phyloP scores from a whole-genome alignment of 37 sponge, comb jelly and placozoan species.

The Chondrosia reniformis region DNA sequence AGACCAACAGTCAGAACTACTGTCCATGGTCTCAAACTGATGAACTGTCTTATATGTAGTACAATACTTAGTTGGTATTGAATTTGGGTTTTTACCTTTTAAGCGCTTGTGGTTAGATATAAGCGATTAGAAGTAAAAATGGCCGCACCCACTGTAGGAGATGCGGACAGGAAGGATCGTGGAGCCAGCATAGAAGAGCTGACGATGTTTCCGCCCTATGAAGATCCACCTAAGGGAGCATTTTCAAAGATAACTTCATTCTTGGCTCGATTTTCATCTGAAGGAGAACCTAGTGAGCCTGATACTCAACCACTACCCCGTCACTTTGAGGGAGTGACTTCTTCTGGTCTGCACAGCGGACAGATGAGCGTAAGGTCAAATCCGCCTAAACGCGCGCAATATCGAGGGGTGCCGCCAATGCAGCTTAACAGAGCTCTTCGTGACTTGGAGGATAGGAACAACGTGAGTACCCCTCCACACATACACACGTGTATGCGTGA shows the following conservation, averaged over 20 bases:
- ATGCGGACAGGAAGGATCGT: too few relatives aligned
- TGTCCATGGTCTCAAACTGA: too few relatives aligned
- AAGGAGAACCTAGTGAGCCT: background rate
- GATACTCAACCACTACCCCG: too few relatives aligned
- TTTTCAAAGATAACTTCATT: slow-evolving; percentile 5
- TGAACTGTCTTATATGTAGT: too few relatives aligned
- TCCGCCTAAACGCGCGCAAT: background rate
- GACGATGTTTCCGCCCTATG: slow-evolving; percentile 10
- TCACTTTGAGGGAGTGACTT: background rate
- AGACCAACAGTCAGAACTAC: slow-evolving; percentile 1
- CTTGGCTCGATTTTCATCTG: background rate
- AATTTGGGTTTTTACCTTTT: too few relatives aligned
- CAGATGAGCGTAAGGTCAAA: slow-evolving; percentile 5
- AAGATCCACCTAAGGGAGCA: background rate
- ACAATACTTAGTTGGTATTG: too few relatives aligned
- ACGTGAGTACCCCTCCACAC: background rate
- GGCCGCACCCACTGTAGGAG: too few relatives aligned
- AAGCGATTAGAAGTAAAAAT: too few relatives aligned
- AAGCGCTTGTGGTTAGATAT: too few relatives aligned
- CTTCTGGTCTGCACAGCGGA: background rate
- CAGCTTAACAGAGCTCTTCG: background rate
- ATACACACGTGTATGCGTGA: background rate
- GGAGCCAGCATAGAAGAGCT: too few relatives aligned
- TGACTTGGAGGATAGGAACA: too few relatives aligned
- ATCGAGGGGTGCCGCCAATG: background rate